Conservation (phyloP, 2,888 invertebrate species). For the Drosophila silvestris region DNA sequence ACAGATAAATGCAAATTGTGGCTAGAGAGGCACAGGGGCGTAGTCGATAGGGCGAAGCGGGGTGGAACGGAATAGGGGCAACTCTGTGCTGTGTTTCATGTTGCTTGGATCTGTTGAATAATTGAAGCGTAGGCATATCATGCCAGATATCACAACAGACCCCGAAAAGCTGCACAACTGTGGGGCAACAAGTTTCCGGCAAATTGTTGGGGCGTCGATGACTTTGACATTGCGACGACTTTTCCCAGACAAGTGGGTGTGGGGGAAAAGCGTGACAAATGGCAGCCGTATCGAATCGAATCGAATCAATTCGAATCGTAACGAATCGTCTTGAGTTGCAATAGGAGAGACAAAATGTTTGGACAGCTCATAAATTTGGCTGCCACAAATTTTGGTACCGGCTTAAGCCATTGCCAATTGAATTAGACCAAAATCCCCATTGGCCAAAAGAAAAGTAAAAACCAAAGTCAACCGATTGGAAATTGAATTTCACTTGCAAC, state of each 20-base stretch:
- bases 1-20: constrained; percentile 30
- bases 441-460: constrained; percentile 35
- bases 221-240: constrained; percentile 61
- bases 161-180: constrained; percentile 44
- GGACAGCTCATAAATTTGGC: constrained; percentile 56
- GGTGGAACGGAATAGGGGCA: background rate
- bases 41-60: constrained; percentile 1
- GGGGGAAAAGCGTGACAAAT: constrained; percentile 66
- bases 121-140: constrained; percentile 70
- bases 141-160: constrained; percentile 13
- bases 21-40: constrained; percentile 8
- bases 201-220: constrained; percentile 49
- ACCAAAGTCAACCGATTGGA: constrained; percentile 44
- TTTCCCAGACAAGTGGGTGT: constrained; percentile 10
- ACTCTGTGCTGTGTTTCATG: background rate
- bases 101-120: constrained; percentile 60
- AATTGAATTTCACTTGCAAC: constrained; percentile 51
- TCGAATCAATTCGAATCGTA: constrained; percentile 4
- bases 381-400: constrained; percentile 43
- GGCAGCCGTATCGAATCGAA: constrained; percentile 38
- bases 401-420: constrained; percentile 62
- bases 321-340: constrained; percentile 2
- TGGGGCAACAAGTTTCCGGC: constrained; percentile 68
- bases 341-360: constrained; percentile 22
- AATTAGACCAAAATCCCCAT: constrained; percentile 48